phyloP scores from a whole-genome alignment of 2,888 invertebrate genomes.

The Autographa gamma region DNA sequence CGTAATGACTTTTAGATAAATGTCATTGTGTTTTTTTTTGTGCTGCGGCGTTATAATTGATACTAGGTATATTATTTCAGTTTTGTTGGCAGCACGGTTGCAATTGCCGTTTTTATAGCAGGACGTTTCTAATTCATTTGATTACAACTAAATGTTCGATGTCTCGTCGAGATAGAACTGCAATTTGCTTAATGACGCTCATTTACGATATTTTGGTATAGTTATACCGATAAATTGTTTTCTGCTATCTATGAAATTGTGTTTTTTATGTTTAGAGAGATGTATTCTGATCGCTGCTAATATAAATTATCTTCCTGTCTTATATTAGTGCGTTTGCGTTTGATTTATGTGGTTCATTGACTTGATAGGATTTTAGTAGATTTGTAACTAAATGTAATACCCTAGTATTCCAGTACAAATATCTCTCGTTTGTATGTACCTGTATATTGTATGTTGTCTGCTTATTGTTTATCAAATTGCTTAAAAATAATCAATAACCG shows the following conservation, averaged over 20 bases:
- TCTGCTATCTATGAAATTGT: neutral
- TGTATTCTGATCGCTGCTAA: neutral
- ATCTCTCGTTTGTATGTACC: neutral
- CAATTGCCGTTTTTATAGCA: constrained; percentile 53
- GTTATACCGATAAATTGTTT: constrained; percentile 8
- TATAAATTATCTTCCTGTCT: neutral
- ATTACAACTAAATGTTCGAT: constrained; percentile 47
- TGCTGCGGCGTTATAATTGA: constrained; percentile 41
- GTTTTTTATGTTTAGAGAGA: neutral
- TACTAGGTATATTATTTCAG: constrained; percentile 41
- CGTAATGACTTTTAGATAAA: constrained; percentile 56
- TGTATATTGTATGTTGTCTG: constrained; percentile 16
- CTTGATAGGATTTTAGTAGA: neutral
- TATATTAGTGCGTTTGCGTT: too few species aligned
- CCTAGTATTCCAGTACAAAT: neutral
- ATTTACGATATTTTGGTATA: constrained; percentile 33
- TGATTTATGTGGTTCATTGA: neutral
- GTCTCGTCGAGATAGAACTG: constrained; percentile 47
- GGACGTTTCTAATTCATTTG: constrained; percentile 44
- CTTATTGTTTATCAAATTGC: constrained; percentile 7
- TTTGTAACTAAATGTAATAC: neutral
- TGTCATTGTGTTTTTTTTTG: constrained; percentile 54
- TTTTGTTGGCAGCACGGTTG: constrained; percentile 23
- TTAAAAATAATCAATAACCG: neutral
- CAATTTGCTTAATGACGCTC: constrained; percentile 50